These are phyloP conservation scores for Psittacus erithacus DNA, from an alignment of 2,113 vertebrate genomes.

Conservation along the genomic window DNA sequence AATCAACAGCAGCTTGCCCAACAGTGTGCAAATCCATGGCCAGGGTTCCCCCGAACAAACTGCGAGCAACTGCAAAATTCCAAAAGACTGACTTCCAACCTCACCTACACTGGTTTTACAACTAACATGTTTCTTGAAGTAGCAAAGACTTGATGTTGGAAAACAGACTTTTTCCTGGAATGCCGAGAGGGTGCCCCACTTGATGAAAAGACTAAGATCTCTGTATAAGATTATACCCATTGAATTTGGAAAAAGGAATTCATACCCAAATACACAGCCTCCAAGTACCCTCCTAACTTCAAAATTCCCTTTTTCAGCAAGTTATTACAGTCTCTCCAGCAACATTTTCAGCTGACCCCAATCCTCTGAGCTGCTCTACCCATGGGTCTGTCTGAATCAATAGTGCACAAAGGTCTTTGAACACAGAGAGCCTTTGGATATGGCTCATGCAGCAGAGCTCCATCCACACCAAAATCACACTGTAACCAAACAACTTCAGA, in stretches of 20 bases:
- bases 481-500: background rate
- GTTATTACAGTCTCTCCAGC: background rate
- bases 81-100: background rate
- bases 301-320: background rate
- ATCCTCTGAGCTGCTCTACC: background rate
- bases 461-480: background rate
- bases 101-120: background rate
- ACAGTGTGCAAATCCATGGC: background rate
- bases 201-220: background rate
- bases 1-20: background rate
- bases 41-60: background rate
- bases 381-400: background rate
- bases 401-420: background rate
- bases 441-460: rapidly evolving
- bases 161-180: background rate
- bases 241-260: background rate
- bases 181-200: background rate
- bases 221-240: background rate
- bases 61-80: background rate
- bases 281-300: background rate
- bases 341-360: background rate
- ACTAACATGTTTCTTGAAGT: background rate
- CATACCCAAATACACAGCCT: background rate
- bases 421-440: background rate
- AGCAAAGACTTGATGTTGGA: background rate